Conservation (phyloP, 2,113 vertebrate species). For the Chitala chitala region DNA sequence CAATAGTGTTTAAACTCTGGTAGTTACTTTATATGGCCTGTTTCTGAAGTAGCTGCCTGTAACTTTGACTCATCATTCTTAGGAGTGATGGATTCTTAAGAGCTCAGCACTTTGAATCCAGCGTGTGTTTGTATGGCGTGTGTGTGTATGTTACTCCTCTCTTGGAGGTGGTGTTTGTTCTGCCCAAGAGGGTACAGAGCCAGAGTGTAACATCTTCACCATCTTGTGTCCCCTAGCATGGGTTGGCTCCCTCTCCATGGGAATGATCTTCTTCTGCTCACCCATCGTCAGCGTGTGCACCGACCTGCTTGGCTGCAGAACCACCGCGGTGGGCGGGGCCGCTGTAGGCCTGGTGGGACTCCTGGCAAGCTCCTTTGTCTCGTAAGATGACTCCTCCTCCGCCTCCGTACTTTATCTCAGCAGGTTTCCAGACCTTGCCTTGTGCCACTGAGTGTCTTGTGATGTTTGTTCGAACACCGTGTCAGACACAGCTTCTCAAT, state of each 20-base stretch:
- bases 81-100: too few species aligned
- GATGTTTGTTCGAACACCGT: background rate
- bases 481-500: too few species aligned
- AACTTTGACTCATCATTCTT: too few species aligned
- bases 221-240: conserved; percentile 67
- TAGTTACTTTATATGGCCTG: too few species aligned
- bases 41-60: too few species aligned
- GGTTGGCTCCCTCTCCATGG: conserved; percentile 92
- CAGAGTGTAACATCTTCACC: conserved; percentile 11
- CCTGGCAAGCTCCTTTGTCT: conserved; percentile 88
- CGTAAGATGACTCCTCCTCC: conserved; percentile 58
- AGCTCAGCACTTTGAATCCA: too few species aligned
- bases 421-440: background rate
- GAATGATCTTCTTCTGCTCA: conserved; percentile 97
- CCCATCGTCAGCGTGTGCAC: conserved; percentile 93
- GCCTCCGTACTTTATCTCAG: background rate
- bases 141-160: too few species aligned
- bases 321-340: conserved; percentile 80
- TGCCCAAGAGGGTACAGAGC: too few species aligned
- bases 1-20: too few species aligned
- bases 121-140: too few species aligned
- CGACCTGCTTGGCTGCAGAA: conserved; percentile 80
- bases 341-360: conserved; percentile 80
- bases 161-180: too few species aligned
- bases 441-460: background rate